These are phyloP conservation scores for Periophthalmus magnuspinnatus DNA, from an alignment of 2,797 vertebrate genomes.

Conservation along the genomic window DNA sequence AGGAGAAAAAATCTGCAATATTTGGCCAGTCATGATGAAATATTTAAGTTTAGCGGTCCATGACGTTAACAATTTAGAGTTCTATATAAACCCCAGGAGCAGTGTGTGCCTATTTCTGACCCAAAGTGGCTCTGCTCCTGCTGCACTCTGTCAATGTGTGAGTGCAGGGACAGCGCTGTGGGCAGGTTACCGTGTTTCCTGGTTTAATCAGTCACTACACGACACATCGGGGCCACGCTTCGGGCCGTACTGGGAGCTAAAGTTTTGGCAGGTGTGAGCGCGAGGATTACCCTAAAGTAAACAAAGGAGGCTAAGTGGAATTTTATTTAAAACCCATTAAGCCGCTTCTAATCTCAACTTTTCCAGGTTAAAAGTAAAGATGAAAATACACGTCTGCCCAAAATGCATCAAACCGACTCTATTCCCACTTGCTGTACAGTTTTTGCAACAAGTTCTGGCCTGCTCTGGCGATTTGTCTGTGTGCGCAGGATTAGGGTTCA, in stretches of 20 bases:
- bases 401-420: not conserved
- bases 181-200: slow-evolving; percentile 24
- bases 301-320: not conserved
- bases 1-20: no score
- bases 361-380: not conserved
- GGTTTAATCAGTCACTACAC: slow-evolving; percentile 42
- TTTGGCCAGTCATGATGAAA: not conserved
- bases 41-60: not conserved
- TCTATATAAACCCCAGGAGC: no score
- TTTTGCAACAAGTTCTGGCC: slow-evolving; percentile 54
- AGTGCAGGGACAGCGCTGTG: slow-evolving; percentile 19
- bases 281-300: slow-evolving; percentile 26
- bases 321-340: not conserved
- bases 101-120: slow-evolving; percentile 6
- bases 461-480: slow-evolving; percentile 50
- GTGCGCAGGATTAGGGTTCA: slow-evolving; percentile 49
- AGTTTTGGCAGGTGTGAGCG: slow-evolving; percentile 26
- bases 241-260: slow-evolving; percentile 25
- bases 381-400: not conserved
- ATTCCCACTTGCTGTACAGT: not conserved
- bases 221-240: slow-evolving; percentile 16
- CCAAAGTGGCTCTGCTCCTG: not conserved
- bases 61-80: no score
- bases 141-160: slow-evolving; percentile 18
- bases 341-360: not conserved